Percentiles rank a stretch among this genome's conserved stretches.
Conservation (phyloP, 2,888 invertebrate species). For the Orgyia antiqua region DNA sequence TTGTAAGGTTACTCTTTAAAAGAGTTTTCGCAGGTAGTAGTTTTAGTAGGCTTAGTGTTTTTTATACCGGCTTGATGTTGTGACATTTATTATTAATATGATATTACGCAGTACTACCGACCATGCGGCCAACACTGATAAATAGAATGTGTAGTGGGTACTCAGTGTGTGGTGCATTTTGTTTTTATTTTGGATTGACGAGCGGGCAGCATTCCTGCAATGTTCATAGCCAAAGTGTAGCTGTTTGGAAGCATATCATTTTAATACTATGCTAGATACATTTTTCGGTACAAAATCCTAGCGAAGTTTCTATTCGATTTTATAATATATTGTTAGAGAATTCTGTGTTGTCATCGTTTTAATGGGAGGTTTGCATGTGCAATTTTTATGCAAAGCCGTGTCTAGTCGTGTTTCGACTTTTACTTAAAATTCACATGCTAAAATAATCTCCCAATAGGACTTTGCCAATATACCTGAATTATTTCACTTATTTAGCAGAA, state of each 20-base stretch:
- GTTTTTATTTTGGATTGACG: constrained; percentile 43
- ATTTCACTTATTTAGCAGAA: constrained; percentile 77
- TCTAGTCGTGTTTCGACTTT: constrained; percentile 59
- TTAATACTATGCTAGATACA: constrained; percentile 68
- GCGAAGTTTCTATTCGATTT: constrained; percentile 68
- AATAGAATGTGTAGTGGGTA: constrained; percentile 74
- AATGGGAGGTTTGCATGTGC: constrained; percentile 33
- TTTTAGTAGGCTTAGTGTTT: constrained; percentile 78
- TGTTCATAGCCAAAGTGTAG: constrained; percentile 73
- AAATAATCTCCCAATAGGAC: constrained; percentile 41
- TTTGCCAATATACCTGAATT: constrained; percentile 57
- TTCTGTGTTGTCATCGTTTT: constrained; percentile 58
- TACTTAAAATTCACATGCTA: constrained; percentile 27
- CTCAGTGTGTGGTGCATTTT: constrained; percentile 34
- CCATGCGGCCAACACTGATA: constrained; percentile 65
- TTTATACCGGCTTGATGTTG: constrained; percentile 79
- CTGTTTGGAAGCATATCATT: constrained; percentile 75
- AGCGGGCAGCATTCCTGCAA: constrained; percentile 51
- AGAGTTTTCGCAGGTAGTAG: constrained; percentile 77
- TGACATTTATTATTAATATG: constrained; percentile 70
- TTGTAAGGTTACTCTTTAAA: constrained; percentile 75
- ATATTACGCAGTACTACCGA: constrained; percentile 56
- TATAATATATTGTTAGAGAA: constrained; percentile 70
- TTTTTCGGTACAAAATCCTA: constrained; percentile 71
- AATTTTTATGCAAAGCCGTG: constrained; percentile 33